Percentiles rank a stretch among this genome's conserved stretches.
Conservation (phyloP, 2,888 invertebrate genomes). For the Syritta pipiens region DNA sequence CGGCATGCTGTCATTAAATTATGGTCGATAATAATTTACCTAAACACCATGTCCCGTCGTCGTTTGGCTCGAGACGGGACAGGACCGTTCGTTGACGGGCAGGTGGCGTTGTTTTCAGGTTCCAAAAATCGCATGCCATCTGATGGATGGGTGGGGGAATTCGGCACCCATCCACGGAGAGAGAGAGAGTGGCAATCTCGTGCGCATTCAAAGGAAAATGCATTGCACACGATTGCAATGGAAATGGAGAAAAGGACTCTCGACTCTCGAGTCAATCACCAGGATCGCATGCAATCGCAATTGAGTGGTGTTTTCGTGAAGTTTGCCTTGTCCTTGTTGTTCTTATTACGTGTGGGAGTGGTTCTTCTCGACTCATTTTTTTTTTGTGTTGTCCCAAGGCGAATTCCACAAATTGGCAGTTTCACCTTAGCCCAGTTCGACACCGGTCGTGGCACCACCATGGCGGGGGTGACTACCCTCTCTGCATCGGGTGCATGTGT, state of each 20-base stretch:
- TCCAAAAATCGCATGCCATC: constrained; percentile 62
- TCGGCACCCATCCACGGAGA: background rate
- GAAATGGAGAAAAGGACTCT: constrained; percentile 59
- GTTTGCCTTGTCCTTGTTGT: constrained; percentile 1
- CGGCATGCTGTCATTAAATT: constrained; percentile 48
- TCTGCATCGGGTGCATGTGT: background rate
- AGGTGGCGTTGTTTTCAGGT: constrained; percentile 12
- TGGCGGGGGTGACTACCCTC: background rate
- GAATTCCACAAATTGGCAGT: constrained; percentile 63
- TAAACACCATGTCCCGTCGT: constrained; percentile 49
- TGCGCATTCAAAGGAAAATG: constrained; percentile 34
- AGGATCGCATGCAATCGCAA: constrained; percentile 60
- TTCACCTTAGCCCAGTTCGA: constrained; percentile 67
- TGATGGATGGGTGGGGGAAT: too few species aligned
- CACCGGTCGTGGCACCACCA: constrained; percentile 44
- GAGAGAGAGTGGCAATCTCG: background rate
- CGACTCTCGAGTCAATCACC: constrained; percentile 53
- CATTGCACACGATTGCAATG: constrained; percentile 60
- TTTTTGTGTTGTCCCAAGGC: constrained; percentile 28
- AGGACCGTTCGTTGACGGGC: too few species aligned
- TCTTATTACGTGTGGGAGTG: background rate
- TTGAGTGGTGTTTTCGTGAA: constrained; percentile 13
- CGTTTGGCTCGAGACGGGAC: background rate
- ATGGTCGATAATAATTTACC: constrained; percentile 50
- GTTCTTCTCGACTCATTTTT: too few species aligned